Conservation (phyloP, 2,797 vertebrate genomes). For the Phylloscopus collybita region DNA sequence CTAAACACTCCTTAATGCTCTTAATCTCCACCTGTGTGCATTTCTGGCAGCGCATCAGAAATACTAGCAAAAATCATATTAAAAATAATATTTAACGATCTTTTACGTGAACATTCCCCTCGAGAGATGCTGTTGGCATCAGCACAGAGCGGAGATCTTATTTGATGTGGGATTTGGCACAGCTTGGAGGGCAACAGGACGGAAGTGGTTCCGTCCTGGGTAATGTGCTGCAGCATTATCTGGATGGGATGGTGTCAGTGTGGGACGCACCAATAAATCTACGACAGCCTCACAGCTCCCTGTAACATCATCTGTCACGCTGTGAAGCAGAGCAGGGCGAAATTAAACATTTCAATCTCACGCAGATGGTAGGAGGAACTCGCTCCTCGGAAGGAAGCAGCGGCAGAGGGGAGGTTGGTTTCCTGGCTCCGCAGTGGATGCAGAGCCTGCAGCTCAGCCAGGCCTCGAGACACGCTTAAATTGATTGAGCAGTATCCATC, state of each 20-base stretch:
- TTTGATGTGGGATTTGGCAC: background rate
- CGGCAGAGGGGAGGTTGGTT: background rate
- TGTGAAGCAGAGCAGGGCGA: background rate
- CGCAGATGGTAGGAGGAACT: background rate
- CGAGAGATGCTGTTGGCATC: background rate
- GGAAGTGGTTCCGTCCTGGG: background rate
- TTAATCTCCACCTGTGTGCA: background rate
- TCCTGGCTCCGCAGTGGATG: background rate
- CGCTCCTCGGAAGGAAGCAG: background rate
- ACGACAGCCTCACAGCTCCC: background rate
- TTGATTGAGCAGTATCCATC: background rate
- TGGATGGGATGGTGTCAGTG: background rate
- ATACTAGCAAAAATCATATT: background rate
- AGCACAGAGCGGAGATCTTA: background rate
- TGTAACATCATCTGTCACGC: background rate
- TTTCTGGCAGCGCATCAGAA: background rate
- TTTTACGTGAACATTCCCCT: background rate
- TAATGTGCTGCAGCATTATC: background rate
- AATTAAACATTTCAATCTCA: conserved; percentile 12
- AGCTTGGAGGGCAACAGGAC: background rate
- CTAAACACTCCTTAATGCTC: background rate
- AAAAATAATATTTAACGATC: background rate
- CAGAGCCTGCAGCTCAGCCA: background rate
- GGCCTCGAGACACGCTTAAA: background rate
- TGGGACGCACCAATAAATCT: background rate